Evolutionary conservation across 2,888 invertebrate species (phyloP).

Genomic region (Brenthis daphne): DNA sequence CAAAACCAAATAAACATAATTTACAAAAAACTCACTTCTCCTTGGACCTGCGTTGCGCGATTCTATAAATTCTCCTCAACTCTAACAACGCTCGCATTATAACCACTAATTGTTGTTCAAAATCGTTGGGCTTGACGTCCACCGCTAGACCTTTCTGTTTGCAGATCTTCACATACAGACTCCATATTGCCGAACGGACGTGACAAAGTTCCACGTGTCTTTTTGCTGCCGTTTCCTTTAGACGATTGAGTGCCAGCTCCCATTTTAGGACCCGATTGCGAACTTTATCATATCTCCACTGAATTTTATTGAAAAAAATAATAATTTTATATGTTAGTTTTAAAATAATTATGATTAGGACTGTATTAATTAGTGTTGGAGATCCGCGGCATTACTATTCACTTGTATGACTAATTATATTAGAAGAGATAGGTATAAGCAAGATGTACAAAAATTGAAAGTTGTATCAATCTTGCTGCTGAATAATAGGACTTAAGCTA

Average conservation of each 20-base stretch:
- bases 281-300: constrained; percentile 83
- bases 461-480: too few relatives aligned
- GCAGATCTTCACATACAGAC: constrained; percentile 84
- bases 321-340: neutral
- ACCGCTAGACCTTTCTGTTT: constrained; percentile 75
- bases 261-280: constrained; percentile 82
- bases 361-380: too few relatives aligned
- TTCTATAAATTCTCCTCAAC: constrained; percentile 72
- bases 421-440: too few relatives aligned
- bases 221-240: constrained; percentile 81
- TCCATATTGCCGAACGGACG: constrained; percentile 83
- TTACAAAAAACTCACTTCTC: constrained; percentile 59
- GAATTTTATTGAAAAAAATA: constrained; percentile 39
- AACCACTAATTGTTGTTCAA: constrained; percentile 83
- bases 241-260: constrained; percentile 82
- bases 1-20: neutral
- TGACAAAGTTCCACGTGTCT: constrained; percentile 81
- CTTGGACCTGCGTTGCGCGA: constrained; percentile 66
- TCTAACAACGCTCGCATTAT: constrained; percentile 84
- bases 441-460: too few relatives aligned
- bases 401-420: too few relatives aligned
- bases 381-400: too few relatives aligned
- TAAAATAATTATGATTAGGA: too few relatives aligned
- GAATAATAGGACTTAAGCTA: too few relatives aligned
- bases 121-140: constrained; percentile 72